Evolutionary conservation across 2,797 vertebrate genomes (phyloP).

Genomic region (Cephalopachus bancanus): DNA sequence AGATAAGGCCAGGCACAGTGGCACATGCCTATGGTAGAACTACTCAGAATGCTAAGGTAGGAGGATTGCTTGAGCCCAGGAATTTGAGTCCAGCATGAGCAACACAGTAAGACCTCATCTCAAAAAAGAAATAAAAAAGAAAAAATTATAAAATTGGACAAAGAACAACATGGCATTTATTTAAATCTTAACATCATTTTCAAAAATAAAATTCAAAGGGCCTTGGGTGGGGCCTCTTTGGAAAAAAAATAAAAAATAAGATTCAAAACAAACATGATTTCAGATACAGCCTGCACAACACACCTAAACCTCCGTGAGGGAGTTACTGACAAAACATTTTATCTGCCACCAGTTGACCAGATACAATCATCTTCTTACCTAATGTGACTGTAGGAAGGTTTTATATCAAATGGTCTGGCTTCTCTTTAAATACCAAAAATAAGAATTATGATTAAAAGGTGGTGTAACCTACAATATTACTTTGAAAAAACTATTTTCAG

Average conservation of each 20-base stretch:
- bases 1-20: not conserved
- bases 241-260: not conserved
- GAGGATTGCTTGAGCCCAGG: not conserved
- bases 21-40: not conserved
- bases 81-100: not conserved
- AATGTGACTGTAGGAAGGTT: not conserved
- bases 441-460: slow-evolving; percentile 29
- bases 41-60: not conserved
- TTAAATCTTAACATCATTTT: slow-evolving; percentile 42
- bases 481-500: slow-evolving; percentile 56
- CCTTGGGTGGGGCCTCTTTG: too few species aligned
- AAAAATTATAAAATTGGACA: slow-evolving; percentile 9
- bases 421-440: not conserved
- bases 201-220: slow-evolving; percentile 38
- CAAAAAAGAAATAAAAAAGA: not conserved
- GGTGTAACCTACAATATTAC: not conserved
- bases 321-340: not conserved
- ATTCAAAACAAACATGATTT: slow-evolving; percentile 26
- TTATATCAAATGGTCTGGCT: not conserved
- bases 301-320: not conserved
- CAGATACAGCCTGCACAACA: not conserved
- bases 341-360: not conserved
- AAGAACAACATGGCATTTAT: not conserved
- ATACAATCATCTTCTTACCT: not conserved
- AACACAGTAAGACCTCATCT: not conserved